phyloP scores from a whole-genome alignment of 2,797 vertebrate species.

The Notamacropus eugenii region DNA sequence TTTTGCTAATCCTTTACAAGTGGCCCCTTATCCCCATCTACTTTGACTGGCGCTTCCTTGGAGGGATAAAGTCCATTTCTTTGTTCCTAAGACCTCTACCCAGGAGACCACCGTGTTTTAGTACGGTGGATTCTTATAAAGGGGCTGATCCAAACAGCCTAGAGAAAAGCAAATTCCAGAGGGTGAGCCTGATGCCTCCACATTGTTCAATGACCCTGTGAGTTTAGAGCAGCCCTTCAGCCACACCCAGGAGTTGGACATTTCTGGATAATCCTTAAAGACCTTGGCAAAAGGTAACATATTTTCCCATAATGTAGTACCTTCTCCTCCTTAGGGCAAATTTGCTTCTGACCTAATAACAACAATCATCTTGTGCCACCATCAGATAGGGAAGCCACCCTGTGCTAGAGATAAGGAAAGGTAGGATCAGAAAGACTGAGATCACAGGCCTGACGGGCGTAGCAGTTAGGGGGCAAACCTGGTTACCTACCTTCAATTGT shows the following conservation, averaged over 20 bases:
- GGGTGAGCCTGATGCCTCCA: background rate
- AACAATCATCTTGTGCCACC: background rate
- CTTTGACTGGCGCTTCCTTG: background rate
- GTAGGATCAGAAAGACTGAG: background rate
- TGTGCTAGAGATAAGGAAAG: background rate
- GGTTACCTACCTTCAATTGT: background rate
- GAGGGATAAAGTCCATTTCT: background rate
- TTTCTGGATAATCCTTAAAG: background rate
- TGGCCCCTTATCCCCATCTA: background rate
- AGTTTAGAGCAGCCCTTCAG: background rate
- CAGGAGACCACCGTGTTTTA: background rate
- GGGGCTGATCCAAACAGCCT: background rate
- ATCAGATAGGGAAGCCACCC: background rate
- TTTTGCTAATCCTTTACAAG: background rate
- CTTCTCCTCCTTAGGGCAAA: background rate
- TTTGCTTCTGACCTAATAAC: background rate
- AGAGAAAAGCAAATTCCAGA: background rate
- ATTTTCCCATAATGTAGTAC: background rate
- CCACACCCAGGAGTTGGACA: background rate
- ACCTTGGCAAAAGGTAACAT: background rate
- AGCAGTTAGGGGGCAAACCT: background rate
- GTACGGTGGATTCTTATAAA: background rate
- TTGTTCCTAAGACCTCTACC: background rate
- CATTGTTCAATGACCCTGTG: background rate
- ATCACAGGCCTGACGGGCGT: background rate